A percentile compares a stretch with the other conserved stretches of the same genome.
These are phyloP conservation scores for Procambarus virginalis DNA, from an alignment of 1,140 invertebrate species.

Conservation along the genomic window DNA sequence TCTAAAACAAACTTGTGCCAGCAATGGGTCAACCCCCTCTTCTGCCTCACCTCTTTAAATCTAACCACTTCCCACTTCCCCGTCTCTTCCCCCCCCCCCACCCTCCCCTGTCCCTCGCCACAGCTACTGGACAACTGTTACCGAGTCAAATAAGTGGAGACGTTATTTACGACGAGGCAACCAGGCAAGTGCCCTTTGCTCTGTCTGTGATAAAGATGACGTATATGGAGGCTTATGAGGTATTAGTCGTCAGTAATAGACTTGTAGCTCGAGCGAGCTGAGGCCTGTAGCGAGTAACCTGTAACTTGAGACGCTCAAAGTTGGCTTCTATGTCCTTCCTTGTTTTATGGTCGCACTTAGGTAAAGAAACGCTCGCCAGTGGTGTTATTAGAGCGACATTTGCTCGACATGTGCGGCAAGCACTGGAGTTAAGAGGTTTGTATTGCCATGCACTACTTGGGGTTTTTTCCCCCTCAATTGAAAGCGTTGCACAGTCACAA, in stretches of 20 bases:
- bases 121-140: background rate
- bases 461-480: too few relatives aligned
- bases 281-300: background rate
- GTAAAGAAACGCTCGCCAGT: background rate
- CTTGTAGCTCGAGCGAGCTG: background rate
- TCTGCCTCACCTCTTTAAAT: too few relatives aligned
- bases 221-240: conserved; percentile 7
- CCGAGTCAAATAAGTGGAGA: background rate
- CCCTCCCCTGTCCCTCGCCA: background rate
- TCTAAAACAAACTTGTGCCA: background rate
- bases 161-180: conserved; percentile 1
- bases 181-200: background rate
- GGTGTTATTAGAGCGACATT: background rate
- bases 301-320: background rate
- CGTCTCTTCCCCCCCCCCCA: too few relatives aligned
- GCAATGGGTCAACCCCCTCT: background rate
- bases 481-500: too few relatives aligned
- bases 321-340: background rate
- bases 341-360: background rate
- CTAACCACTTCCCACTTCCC: too few relatives aligned
- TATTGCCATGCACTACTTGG: background rate
- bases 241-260: background rate
- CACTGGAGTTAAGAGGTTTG: background rate
- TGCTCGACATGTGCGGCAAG: background rate
- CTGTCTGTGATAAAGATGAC: background rate